Evolutionary conservation across 2,113 vertebrate species (phyloP), one percentile per base, ranked within the genome.

Genomic region (Pionites leucogaster): DNA sequence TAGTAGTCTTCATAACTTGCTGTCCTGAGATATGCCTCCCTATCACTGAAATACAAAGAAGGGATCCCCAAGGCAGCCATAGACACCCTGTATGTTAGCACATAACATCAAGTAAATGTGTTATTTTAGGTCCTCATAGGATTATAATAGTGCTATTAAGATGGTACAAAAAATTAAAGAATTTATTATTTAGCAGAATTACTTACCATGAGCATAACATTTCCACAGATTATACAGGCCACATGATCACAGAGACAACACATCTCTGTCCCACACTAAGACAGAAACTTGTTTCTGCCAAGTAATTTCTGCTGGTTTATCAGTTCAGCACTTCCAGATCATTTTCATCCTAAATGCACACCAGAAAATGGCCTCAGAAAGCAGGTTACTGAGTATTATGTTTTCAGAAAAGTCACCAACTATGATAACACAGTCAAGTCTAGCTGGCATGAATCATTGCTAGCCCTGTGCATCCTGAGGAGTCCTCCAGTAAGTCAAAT

Each of bases 21-120:
- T 47, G 5, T 33, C 29, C 41, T 67, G 70, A 64, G 19, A 18
- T 39, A 57, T 1, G 0, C 2, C 13, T 82, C 18, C 7, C 7
- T 22, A 46, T 52, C 41, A 39, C 25, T 52, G 27, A 85, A 52
- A 71, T n/a, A 76, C 0, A 2, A 47, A 68, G 24, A 16, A 52
- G 85, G 25, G 7, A 39, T 59, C 14, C 16, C 20, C 24, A 57
- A 37, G 10, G 14, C n/a, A 80, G 7, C 13, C 22, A 57, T 1
- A 50, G n/a, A 62, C 15, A 44, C 7, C 2, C 7, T 78, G 31
- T 76, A 33, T 14, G 28, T 27, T 49, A 42, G 3, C 5, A 11
- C n/a, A 72, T 25, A 8, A 24, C 18, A 81, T 12, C 0, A 19
- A 35, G 13, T 1, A 76, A 44, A 62, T 65, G 33, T 60, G 41